These are phyloP conservation scores for Centrocercus urophasianus DNA, from an alignment of 2,113 vertebrate genomes.

Conservation along the genomic window DNA sequence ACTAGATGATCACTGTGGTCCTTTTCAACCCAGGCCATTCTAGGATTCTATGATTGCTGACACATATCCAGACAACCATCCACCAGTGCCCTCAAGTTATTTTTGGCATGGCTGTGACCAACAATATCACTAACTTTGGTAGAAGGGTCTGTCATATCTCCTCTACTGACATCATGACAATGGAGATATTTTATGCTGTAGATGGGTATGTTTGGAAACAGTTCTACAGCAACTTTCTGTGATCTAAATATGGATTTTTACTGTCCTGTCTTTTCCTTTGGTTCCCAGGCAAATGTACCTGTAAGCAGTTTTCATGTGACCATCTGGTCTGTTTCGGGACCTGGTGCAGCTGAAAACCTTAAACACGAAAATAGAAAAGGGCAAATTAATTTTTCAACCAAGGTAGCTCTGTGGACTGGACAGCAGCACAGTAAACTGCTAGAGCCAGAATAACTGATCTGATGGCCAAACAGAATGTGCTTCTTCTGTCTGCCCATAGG, in stretches of 20 bases:
- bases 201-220: not conserved
- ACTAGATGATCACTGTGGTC: too few relatives aligned
- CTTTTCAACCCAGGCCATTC: too few relatives aligned
- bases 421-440: not conserved
- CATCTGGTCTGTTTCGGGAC: not conserved
- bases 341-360: not conserved
- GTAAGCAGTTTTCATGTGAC: not conserved
- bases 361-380: not conserved
- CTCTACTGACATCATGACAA: accelerated
- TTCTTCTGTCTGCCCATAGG: not conserved
- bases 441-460: not conserved
- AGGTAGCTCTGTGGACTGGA: not conserved
- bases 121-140: not conserved
- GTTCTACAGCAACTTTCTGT: not conserved
- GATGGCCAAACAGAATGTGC: not conserved
- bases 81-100: too few relatives aligned
- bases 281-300: not conserved
- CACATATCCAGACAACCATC: too few relatives aligned
- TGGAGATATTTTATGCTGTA: not conserved
- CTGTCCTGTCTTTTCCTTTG: not conserved
- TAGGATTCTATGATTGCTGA: too few relatives aligned
- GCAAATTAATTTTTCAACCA: not conserved
- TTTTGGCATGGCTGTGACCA: too few relatives aligned
- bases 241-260: not conserved
- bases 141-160: not conserved